Percentiles rank a stretch among this genome's conserved stretches.
Evolutionary conservation across 2,113 vertebrate species (phyloP).

Genomic region (Atractosteus spatula): DNA sequence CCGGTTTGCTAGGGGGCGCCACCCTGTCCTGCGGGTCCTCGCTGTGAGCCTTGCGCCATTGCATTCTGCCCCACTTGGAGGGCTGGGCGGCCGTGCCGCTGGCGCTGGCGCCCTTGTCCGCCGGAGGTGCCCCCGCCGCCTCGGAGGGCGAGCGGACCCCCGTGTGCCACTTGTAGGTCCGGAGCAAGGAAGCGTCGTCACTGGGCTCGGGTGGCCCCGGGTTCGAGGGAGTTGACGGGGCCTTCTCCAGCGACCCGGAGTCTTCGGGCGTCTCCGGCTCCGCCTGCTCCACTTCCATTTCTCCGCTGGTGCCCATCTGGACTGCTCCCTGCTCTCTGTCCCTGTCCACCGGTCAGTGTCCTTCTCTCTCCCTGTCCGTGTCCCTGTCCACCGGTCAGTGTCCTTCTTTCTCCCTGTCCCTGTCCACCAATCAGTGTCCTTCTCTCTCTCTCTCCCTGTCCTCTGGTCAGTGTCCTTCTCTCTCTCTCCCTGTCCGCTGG

Average conservation of each 20-base stretch:
- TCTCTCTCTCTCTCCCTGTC: slow-evolving; percentile 12
- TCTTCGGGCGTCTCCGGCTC: slow-evolving; percentile 38
- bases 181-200: slow-evolving; percentile 47
- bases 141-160: slow-evolving; percentile 44
- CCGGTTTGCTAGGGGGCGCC: slow-evolving; percentile 13
- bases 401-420: not conserved
- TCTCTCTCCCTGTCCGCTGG: not conserved
- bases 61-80: slow-evolving; percentile 68
- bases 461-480: slow-evolving; percentile 46
- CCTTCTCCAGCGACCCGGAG: slow-evolving; percentile 37
- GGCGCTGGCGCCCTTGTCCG: slow-evolving; percentile 23
- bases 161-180: slow-evolving; percentile 69
- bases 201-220: slow-evolving; percentile 2
- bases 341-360: not conserved
- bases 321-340: no score
- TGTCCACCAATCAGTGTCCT: not conserved
- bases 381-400: slow-evolving; percentile 14
- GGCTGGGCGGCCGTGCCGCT: slow-evolving; percentile 52
- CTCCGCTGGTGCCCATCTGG: slow-evolving; percentile 60
- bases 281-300: slow-evolving; percentile 46
- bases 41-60: slow-evolving; percentile 76
- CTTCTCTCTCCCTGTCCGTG: slow-evolving; percentile 6
- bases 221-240: slow-evolving; percentile 30
- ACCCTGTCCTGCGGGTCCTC: slow-evolving; percentile 55
- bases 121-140: slow-evolving; percentile 34